These are phyloP conservation scores for Erpobdella octoculata DNA, from an alignment of 2,888 invertebrate genomes.

Conservation along the genomic window DNA sequence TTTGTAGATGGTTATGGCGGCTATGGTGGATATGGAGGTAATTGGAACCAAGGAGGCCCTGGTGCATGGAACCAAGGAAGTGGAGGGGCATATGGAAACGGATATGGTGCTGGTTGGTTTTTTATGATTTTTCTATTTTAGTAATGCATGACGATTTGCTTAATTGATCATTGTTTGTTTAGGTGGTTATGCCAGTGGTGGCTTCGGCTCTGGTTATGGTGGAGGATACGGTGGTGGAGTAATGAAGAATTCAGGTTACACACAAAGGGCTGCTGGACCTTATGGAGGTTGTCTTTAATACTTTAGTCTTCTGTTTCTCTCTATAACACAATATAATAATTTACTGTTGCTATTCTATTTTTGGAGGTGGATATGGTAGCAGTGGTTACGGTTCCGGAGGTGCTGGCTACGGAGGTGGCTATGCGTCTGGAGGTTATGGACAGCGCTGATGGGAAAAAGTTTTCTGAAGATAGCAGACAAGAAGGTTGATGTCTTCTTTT, in stretches of 20 bases:
- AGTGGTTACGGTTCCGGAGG: conserved; percentile 2
- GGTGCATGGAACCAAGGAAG: conserved; percentile 21
- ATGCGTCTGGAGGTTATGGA: conserved; percentile 10
- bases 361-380: conserved; percentile 12
- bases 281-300: conserved; percentile 25
- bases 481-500: no score
- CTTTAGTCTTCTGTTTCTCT: not conserved
- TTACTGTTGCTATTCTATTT: not conserved
- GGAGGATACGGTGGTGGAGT: conserved; percentile 31
- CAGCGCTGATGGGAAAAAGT: not conserved
- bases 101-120: conserved; percentile 10
- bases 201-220: conserved; percentile 32
- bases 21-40: not conserved
- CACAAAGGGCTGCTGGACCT: conserved; percentile 29
- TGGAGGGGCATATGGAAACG: conserved; percentile 24
- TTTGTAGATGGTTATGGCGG: conserved; percentile 18
- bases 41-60: conserved; percentile 15
- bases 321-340: not conserved
- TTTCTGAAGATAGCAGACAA: not conserved
- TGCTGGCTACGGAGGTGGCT: conserved; percentile 11
- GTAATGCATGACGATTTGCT: not conserved
- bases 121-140: not conserved
- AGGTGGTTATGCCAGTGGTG: conserved; percentile 15
- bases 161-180: not conserved
- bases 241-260: conserved; percentile 30